Base-by-base conservation (phyloP, 2,888 invertebrate genomes). In the Dynastes hyllus region DNA sequence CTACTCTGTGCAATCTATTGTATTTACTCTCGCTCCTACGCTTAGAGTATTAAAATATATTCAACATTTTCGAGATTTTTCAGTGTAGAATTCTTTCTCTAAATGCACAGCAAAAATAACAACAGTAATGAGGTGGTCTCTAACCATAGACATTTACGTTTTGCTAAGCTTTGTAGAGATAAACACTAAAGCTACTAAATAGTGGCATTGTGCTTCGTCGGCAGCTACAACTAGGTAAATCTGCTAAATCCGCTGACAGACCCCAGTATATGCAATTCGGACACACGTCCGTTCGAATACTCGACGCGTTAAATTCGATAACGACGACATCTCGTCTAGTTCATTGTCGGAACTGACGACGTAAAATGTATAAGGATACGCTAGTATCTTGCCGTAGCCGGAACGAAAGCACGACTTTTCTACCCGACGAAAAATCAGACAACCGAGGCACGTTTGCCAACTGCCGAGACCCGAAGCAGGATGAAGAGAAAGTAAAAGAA, bases 381-480 rank as follows among this genome's bases (percentile, higher is more conserved):
- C 37, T 55, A 16, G 32, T 37, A 50, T 55, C 27, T 16, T 16
- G 53, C n/a, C 53, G 81, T 81, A 82, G 82, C 83, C 84, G 84
- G 84, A 84, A 84, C 86, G 86, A 86, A 86, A 86, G 85, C 86
- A 86, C 85, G 86, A 85, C 86, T 85, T 83, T 83, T 79, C 85
- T 83, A 84, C 83, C 84, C 84, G 86, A 85, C 85, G 84, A 83
- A 82, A 86, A 86, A 87, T 87, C 87, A 86, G 86, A 83, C 83
- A 88, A 84, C 84, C 88, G 82, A 83, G 83, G 86, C 88, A 87
- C 88, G 88, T 88, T 82, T 78, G 80, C 81, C 85, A 86, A 86
- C 87, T 86, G 86, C 85, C 86, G 86, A 86, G 86, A 86, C 86
- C 84, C 82, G 80, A 50, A 77, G 70, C 66, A 63, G 78, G 45